A percentile compares a stretch with the other conserved stretches of the same genome.
phyloP scores from a whole-genome alignment of 2,888 invertebrate species.

The Drosophila algonquin region DNA sequence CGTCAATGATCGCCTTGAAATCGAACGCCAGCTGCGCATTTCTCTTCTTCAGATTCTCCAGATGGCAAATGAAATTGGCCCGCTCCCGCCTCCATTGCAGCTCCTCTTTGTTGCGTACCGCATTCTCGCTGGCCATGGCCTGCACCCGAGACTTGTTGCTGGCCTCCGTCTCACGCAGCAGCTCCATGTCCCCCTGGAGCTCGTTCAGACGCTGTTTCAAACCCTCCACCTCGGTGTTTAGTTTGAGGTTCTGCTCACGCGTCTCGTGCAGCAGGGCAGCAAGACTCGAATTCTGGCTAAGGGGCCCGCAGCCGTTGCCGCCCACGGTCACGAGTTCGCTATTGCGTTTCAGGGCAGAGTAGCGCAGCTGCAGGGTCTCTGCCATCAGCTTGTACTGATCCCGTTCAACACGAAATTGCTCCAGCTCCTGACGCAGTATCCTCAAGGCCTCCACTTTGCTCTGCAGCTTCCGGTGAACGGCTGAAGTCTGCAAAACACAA shows the following conservation, averaged over 20 bases:
- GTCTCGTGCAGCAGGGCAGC: slow-evolving; percentile 86
- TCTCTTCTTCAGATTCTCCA: slow-evolving; percentile 84
- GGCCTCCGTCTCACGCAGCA: slow-evolving; percentile 84
- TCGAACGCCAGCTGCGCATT: slow-evolving; percentile 90
- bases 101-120: slow-evolving; percentile 69
- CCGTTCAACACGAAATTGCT: slow-evolving; percentile 90
- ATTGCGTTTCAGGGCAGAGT: slow-evolving; percentile 84
- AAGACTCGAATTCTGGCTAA: slow-evolving; percentile 84
- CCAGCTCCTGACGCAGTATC: slow-evolving; percentile 91
- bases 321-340: slow-evolving; percentile 65
- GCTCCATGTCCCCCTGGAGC: slow-evolving; percentile 88
- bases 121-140: slow-evolving; percentile 47
- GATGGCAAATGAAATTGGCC: slow-evolving; percentile 81
- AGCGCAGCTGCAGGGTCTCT: slow-evolving; percentile 88
- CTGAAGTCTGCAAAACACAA: slow-evolving; percentile 85
- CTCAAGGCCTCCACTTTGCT: slow-evolving; percentile 92
- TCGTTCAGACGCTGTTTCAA: slow-evolving; percentile 89
- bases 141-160: slow-evolving; percentile 48
- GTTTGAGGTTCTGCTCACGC: slow-evolving; percentile 86
- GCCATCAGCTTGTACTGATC: slow-evolving; percentile 92
- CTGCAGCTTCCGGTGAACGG: slow-evolving; percentile 89
- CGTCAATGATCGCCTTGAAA: slow-evolving; percentile 91
- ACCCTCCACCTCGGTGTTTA: slow-evolving; percentile 87
- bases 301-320: slow-evolving; percentile 52
- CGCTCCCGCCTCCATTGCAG: slow-evolving; percentile 82